Conservation (phyloP, 1,140 invertebrate species). For the Microplitis mediator region DNA sequence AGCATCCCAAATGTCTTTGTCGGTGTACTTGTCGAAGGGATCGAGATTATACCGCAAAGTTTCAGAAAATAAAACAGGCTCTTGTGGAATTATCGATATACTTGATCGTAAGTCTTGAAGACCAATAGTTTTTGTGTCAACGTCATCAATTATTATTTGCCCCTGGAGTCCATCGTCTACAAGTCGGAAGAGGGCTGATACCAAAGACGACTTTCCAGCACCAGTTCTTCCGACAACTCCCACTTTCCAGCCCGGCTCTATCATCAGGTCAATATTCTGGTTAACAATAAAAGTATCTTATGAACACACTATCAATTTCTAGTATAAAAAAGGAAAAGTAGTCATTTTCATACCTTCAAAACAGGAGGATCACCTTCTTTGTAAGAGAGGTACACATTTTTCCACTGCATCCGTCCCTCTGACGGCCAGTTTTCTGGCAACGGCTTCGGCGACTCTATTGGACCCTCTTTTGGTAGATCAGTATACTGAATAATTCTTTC, state of each 20-base stretch:
- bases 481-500: slow-evolving; percentile 80
- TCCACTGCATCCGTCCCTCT: slow-evolving; percentile 68
- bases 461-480: slow-evolving; percentile 67
- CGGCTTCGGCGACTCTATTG: slow-evolving; percentile 48
- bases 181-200: slow-evolving; percentile 81
- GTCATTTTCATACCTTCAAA: slow-evolving; percentile 56
- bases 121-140: slow-evolving; percentile 68
- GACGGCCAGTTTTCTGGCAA: slow-evolving; percentile 73
- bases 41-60: slow-evolving; percentile 68
- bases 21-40: slow-evolving; percentile 66
- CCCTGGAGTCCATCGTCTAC: slow-evolving; percentile 63
- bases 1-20: slow-evolving; percentile 71
- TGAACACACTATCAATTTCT: neutral
- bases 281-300: neutral
- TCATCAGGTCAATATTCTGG: slow-evolving; percentile 64
- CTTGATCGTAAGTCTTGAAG: slow-evolving; percentile 68
- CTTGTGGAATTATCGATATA: slow-evolving; percentile 75
- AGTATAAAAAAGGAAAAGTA: slow-evolving; percentile 9
- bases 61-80: slow-evolving; percentile 71
- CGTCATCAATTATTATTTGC: slow-evolving; percentile 69
- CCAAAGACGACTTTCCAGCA: slow-evolving; percentile 91
- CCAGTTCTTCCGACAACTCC: slow-evolving; percentile 88
- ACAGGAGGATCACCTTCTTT: slow-evolving; percentile 63
- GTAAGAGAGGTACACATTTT: slow-evolving; percentile 65
- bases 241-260: slow-evolving; percentile 65